Base-by-base conservation (phyloP, 2,113 vertebrate genomes). In the Pseudorhombus dupliciocellatus region DNA sequence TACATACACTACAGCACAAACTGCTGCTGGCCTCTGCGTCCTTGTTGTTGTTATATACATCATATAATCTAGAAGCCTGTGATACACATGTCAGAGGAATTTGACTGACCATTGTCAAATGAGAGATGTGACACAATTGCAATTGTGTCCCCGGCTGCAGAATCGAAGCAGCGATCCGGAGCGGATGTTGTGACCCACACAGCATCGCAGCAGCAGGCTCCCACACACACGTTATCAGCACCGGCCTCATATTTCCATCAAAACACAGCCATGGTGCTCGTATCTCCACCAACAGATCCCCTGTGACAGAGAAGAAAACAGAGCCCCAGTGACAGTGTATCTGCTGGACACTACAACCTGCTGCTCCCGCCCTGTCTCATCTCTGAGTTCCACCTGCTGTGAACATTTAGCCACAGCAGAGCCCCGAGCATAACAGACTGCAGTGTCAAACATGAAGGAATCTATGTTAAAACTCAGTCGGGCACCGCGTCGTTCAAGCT, bases 241-340 rank as follows among this genome's bases (percentile, higher is more conserved):
- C 44, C 37, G 31, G 21, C 68, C 48, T 72, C 72, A 51, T 51
- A 67, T 81, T 87, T 79, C 75, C 77, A 67, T 62, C 72, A 72
- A 74, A 87, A 84, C 75, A 83, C 5, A 73, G 18, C 10, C 9
- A 30, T 31, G 44, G 9, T 2, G 28, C 7, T 44, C 1, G 0
- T 80, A 77, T 79, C 68, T 69, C 44, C 37, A 54, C 15, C 57
- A 70, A 20, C 61, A 73, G 54, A 62, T 77, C 18, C 42, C 1
- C 34, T 46, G 18, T 24, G 65, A 71, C 31, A n/a, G 54, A 70
- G 51, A 66, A 57, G 75, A 78, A 50, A 88, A 81, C 63, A 77
- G 54, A 70, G 10, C 58, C 65, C 7, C 31, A 40, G 21, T 18
- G 48, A 66, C 12, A 37, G 9, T 37, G 31, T 65, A 67, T 65